A percentile compares a stretch with the other conserved stretches of the same genome.
phyloP scores from a whole-genome alignment of 2,797 vertebrate genomes.

The Salarias fasciatus region DNA sequence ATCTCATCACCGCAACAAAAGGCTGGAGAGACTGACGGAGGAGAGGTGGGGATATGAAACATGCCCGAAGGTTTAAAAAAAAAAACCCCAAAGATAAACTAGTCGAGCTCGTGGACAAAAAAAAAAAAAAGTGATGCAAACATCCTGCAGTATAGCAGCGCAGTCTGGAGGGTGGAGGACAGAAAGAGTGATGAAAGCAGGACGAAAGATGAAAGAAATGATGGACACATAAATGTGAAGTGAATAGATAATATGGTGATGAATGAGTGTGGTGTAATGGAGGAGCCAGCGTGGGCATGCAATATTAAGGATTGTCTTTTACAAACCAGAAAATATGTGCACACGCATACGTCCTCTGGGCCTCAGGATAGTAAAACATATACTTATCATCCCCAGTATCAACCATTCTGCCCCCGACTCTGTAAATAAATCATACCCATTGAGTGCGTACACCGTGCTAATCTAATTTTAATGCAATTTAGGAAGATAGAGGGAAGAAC shows the following conservation, averaged over 20 bases:
- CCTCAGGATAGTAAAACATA: conserved; percentile 34
- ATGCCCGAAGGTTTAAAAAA: background rate
- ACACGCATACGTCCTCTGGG: conserved; percentile 32
- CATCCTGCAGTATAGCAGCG: background rate
- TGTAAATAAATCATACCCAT: conserved; percentile 64
- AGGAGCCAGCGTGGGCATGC: conserved; percentile 8
- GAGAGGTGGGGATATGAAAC: background rate
- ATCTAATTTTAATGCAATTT: conserved; percentile 72
- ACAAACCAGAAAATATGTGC: conserved; percentile 15
- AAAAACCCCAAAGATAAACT: background rate
- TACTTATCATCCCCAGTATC: conserved; percentile 39
- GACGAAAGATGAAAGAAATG: conserved; percentile 7
- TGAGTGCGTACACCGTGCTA: conserved; percentile 48
- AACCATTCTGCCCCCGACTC: conserved; percentile 28
- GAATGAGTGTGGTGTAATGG: conserved; percentile 11
- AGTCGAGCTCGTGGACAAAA: too few relatives aligned
- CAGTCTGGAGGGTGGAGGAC: background rate
- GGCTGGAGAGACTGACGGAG: background rate
- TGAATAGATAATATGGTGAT: conserved; percentile 14
- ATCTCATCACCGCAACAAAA: background rate
- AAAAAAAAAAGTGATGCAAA: background rate
- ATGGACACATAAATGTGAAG: conserved; percentile 3
- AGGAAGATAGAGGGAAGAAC: conserved; percentile 37
- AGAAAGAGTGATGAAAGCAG: conserved; percentile 6
- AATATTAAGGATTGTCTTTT: conserved; percentile 21